Base-by-base conservation (phyloP, 2,113 vertebrate genomes). In the Hyla sarda region DNA sequence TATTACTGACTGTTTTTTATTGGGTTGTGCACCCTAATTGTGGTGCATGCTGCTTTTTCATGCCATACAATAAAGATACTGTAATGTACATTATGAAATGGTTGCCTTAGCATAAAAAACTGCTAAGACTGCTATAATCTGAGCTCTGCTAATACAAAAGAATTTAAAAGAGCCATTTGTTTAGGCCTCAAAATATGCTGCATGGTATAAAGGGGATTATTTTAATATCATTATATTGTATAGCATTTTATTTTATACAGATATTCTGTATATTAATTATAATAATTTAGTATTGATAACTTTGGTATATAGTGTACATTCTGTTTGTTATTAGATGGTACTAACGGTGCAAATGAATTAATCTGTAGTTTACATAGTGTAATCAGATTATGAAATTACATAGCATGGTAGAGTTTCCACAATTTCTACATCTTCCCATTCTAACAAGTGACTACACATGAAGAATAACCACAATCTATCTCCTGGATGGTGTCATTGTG, bases 381-480 rank as follows among this genome's bases (percentile, higher is more conserved):
- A 74, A 71, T n/a, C 67, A 25, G 23, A 47, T 47, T 45, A 45
- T 45, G 10, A 48, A 47, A 45, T 45, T 47, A 16, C 13, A 74
- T 48, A 47, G 41, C 21, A 74, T 48, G 41, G 41, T 74, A 25
- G 5, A 16, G 72, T 45, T 45, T 28, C 72, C 72, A 74, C n/a
- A 47, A 74, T 25, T 73, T 73, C 17, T 28, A 13, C 65, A 19
- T 19, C 21, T 19, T 4, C 2, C 34, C 32, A 23, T 30, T 72
- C 41, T n/a, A 74, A 74, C 41, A 47, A 74, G 37, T 74, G 37
- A 74, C 72, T 74, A 25, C 72, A 74, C 23, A 48, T 74, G 10
- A 74, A 74, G 72, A 47, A 74, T 74, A 28, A 48, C 72, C 8
- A 11, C 37, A 74, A 74, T 74, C 69, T 41, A 72, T 72, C 72